Conservation (phyloP, 2,113 vertebrate species). For the Ploceus nigricollis region DNA sequence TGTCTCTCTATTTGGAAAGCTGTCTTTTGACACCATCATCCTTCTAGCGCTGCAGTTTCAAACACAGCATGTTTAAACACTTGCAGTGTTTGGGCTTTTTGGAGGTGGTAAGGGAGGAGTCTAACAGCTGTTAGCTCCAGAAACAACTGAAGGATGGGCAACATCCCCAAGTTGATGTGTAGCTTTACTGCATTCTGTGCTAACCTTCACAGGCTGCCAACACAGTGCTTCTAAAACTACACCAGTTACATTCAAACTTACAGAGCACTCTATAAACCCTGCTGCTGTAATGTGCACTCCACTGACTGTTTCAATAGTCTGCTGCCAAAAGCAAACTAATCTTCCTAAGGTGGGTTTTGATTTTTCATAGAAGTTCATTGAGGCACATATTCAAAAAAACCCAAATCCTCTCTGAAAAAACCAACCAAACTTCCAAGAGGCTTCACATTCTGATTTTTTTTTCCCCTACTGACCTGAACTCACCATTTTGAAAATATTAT, state of each 20-base stretch:
- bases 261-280: not conserved
- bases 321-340: not conserved
- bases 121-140: not conserved
- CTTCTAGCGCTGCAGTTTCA: not conserved
- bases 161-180: not conserved
- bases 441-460: not conserved
- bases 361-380: not conserved
- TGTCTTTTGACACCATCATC: not conserved
- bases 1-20: not conserved
- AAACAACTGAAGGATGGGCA: not conserved
- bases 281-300: not conserved
- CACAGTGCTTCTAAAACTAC: not conserved
- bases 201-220: not conserved
- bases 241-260: not conserved
- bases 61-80: not conserved
- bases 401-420: not conserved
- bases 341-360: not conserved
- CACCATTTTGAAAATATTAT: not conserved
- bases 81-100: not conserved
- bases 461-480: not conserved
- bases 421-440: not conserved
- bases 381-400: not conserved
- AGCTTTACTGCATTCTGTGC: not conserved
- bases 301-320: not conserved
- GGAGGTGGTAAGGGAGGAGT: not conserved